phyloP scores from a whole-genome alignment of 2,113 vertebrate genomes.

The Heloderma charlesbogerti region DNA sequence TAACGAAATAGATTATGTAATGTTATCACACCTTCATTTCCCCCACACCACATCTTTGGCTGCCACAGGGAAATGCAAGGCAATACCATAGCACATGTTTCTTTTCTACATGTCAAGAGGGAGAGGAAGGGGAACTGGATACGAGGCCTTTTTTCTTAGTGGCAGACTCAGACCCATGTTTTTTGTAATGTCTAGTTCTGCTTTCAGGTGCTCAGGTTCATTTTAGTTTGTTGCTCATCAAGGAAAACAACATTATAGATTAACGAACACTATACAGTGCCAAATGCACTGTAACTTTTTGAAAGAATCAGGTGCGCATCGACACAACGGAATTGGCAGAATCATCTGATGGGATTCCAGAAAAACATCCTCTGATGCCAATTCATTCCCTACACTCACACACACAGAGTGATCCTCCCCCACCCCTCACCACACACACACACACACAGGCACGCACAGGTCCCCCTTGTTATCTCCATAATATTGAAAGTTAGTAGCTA shows the following conservation, averaged over 20 bases:
- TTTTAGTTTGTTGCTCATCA: background rate
- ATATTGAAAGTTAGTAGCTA: background rate
- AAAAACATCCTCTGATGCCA: background rate
- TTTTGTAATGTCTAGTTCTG: background rate
- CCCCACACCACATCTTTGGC: background rate
- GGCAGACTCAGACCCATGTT: background rate
- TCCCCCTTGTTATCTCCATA: background rate
- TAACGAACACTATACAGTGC: background rate
- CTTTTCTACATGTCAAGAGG: background rate
- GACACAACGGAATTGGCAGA: background rate
- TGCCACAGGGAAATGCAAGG: background rate
- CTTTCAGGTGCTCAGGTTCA: background rate
- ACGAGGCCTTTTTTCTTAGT: background rate
- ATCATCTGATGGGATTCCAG: background rate
- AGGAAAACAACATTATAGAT: background rate
- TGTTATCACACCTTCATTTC: background rate
- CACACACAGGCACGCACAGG: background rate
- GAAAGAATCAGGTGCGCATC: background rate
- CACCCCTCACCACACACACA: too few relatives aligned
- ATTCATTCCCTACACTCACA: background rate
- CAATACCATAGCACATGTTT: background rate
- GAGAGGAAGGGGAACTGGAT: background rate
- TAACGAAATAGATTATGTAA: background rate
- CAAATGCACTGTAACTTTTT: background rate
- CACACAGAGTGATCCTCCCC: background rate